These are phyloP conservation scores for Butastur rufipennis DNA, from an alignment of 2,113 vertebrate genomes.

Conservation along the genomic window DNA sequence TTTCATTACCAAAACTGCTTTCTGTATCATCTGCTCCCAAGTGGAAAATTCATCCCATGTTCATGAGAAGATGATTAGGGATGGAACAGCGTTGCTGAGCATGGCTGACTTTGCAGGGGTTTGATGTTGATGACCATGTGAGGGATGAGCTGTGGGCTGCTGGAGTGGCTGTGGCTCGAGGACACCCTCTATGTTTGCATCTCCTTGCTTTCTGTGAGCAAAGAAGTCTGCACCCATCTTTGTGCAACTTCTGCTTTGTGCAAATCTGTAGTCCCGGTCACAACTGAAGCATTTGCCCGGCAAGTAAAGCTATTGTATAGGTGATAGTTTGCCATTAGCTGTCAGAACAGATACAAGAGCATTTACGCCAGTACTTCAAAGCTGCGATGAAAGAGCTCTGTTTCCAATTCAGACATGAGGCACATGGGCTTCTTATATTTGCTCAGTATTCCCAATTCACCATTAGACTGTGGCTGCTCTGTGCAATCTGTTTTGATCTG, in stretches of 20 bases:
- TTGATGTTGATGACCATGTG: background rate
- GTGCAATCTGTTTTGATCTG: slow-evolving; percentile 58
- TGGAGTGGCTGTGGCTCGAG: background rate
- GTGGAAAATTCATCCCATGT: background rate
- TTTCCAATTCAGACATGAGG: background rate
- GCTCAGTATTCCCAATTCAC: background rate
- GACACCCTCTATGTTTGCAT: background rate
- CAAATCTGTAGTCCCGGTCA: background rate
- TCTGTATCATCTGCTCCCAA: background rate
- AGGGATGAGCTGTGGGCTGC: background rate
- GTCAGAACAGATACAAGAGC: background rate
- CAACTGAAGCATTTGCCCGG: background rate
- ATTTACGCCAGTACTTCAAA: background rate
- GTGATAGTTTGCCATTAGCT: background rate
- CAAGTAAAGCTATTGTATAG: background rate
- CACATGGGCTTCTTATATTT: background rate
- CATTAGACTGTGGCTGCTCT: background rate
- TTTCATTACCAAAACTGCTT: background rate
- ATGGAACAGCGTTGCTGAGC: background rate
- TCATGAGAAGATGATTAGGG: background rate
- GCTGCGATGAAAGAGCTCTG: background rate
- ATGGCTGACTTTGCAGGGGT: accelerated
- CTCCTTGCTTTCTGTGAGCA: background rate
- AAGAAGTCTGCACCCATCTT: background rate
- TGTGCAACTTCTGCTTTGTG: background rate